Conservation (phyloP, 2,113 vertebrate species). For the Nothobranchius kuhntae region DNA sequence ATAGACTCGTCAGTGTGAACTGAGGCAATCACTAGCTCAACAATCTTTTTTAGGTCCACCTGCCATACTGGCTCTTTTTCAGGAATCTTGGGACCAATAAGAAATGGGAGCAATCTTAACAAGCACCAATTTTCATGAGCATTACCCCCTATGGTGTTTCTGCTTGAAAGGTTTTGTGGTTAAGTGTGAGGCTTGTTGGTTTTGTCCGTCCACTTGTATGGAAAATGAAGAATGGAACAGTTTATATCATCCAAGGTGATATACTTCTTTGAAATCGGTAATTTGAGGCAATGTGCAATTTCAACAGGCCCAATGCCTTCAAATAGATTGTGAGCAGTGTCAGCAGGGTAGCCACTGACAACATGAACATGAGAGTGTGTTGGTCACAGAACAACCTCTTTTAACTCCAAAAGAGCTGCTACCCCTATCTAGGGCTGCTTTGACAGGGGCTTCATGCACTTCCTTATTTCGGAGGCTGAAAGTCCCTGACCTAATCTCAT, state of each 20-base stretch:
- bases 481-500: conserved; percentile 8
- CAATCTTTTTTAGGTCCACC: no score
- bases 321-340: conserved; percentile 6
- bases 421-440: conserved; percentile 1
- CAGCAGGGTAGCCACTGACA: conserved; percentile 8
- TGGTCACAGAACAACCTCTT: neutral
- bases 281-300: conserved; percentile 11
- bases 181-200: conserved; percentile 26
- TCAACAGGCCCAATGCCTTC: conserved; percentile 27
- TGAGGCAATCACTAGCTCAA: no score
- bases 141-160: neutral
- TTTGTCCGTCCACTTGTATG: conserved; percentile 28
- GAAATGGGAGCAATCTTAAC: neutral
- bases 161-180: conserved; percentile 16
- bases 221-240: conserved; percentile 18
- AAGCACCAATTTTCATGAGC: conserved; percentile 15
- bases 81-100: no score
- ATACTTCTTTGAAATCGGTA: conserved; percentile 21
- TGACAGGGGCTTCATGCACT: conserved; percentile 1
- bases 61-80: no score
- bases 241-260: conserved; percentile 17
- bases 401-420: conserved; percentile 13
- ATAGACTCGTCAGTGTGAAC: no score
- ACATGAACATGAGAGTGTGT: conserved; percentile 16
- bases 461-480: conserved; percentile 20